phyloP scores from a whole-genome alignment of 2,797 vertebrate genomes.

The Sebastes jordani region DNA sequence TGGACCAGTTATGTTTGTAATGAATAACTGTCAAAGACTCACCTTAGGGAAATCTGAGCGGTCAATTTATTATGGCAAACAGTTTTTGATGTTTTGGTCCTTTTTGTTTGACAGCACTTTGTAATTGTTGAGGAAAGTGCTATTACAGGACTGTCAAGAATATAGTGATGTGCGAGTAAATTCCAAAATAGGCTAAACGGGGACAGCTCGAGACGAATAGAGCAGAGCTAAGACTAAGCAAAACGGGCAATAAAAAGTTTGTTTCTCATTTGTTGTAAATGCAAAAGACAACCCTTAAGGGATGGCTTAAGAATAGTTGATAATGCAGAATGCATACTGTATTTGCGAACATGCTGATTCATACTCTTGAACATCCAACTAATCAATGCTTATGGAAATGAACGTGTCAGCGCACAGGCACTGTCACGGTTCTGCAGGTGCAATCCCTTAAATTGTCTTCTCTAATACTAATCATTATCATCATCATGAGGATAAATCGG shows the following conservation, averaged over 20 bases:
- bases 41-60: slow-evolving; percentile 12
- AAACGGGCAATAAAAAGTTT: background rate
- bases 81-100: slow-evolving; percentile 1
- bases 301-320: too few relatives aligned
- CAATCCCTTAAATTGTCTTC: slow-evolving; percentile 2
- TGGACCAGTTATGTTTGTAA: slow-evolving; percentile 12
- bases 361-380: background rate
- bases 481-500: background rate
- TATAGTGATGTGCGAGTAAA: background rate
- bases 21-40: slow-evolving; percentile 29
- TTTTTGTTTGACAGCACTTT: slow-evolving; percentile 17
- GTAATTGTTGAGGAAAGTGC: background rate
- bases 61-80: slow-evolving; percentile 19
- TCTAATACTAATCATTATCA: slow-evolving; percentile 2
- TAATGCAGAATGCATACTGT: background rate
- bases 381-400: background rate
- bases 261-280: background rate
- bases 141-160: background rate
- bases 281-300: background rate
- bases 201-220: background rate
- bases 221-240: background rate
- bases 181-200: background rate
- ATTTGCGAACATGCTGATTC: background rate
- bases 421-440: background rate
- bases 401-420: background rate